phyloP scores from a whole-genome alignment of 2,113 vertebrate genomes.

The Paramisgurnus dabryanus region DNA sequence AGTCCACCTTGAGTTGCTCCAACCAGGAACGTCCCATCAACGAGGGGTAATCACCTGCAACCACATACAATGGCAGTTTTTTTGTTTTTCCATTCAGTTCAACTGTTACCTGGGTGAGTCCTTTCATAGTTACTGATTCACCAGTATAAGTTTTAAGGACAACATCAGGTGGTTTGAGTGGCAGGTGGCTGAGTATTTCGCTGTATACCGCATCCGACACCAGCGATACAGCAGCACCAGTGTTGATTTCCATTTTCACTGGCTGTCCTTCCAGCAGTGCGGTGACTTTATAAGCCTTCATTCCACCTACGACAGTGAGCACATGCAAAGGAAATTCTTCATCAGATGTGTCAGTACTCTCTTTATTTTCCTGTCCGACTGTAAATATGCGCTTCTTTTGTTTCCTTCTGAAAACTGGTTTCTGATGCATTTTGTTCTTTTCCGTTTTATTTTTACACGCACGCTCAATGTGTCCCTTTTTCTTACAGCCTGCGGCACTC shows the following conservation, averaged over 20 bases:
- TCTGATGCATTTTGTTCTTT: too few species aligned
- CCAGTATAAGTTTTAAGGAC: not conserved
- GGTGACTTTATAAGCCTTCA: too few species aligned
- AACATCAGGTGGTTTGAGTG: too few species aligned
- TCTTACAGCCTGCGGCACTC: not conserved
- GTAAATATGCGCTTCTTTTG: not conserved
- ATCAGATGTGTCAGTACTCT: not conserved
- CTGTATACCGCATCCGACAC: too few species aligned
- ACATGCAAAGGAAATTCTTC: not conserved
- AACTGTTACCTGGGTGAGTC: not conserved
- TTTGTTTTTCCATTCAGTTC: not conserved
- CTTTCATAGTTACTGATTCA: not conserved
- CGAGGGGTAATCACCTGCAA: not conserved
- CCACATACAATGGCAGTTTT: not conserved
- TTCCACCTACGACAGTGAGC: not conserved
- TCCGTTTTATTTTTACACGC: too few species aligned
- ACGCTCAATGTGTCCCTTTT: not conserved
- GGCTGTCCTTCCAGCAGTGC: too few species aligned
- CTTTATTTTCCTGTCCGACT: not conserved
- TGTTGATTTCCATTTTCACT: too few species aligned
- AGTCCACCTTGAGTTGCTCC: too few species aligned
- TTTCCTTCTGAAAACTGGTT: too few species aligned
- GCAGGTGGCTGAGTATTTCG: too few species aligned
- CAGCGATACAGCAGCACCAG: too few species aligned
- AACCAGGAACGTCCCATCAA: too few species aligned